Evolutionary conservation across 2,797 vertebrate species (phyloP), one percentile per base, ranked within the genome.

Genomic region (Sebastes hopkinsi): DNA sequence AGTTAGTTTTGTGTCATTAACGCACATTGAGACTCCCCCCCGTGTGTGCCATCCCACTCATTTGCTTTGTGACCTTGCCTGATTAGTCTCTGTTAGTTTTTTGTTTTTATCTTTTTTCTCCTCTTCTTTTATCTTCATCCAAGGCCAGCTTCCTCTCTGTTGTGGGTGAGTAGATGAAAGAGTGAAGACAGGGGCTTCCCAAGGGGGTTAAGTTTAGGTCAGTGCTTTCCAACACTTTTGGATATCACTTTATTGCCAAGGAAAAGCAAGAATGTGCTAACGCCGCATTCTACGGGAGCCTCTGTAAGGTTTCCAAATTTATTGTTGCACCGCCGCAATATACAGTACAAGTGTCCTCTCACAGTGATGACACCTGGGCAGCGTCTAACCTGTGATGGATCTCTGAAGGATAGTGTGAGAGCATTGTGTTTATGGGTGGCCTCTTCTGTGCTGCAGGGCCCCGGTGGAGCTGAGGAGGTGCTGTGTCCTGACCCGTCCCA

Each of bases 361-460:
- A 29, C 22, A 32, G 4, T 14, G 23, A 67, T 52, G 75, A 46
- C 5, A 6, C 42, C 46, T 50, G 46, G 25, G 3, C n/a, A 6
- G 2, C 10, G 4, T 38, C 27, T 25, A n/a, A 9, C 20, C 30
- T 14, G 1, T 68, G 60, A 71, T 29, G 34, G 50, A 67, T 79
- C 25, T 62, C 8, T 27, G 22, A 68, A 30, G 64, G 60, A 18
- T 66, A 38, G 12, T 34, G 34, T 67, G 70, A 69, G 69, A 69
- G 30, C 2, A 10, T 32, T 62, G 73, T 80, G 68, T 73, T 83
- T 4, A 83, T 30, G 42, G 11, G 3, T 81, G 71, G 56, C 30
- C 55, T 81, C 54, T 3, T 89, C 38, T 89, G 8, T 91, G 85
- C 92, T 75, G 9, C 93, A 99, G 98, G 92, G 83, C 82, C 89